phyloP scores from a whole-genome alignment of 2,797 vertebrate genomes.

The Sphenodon punctatus region DNA sequence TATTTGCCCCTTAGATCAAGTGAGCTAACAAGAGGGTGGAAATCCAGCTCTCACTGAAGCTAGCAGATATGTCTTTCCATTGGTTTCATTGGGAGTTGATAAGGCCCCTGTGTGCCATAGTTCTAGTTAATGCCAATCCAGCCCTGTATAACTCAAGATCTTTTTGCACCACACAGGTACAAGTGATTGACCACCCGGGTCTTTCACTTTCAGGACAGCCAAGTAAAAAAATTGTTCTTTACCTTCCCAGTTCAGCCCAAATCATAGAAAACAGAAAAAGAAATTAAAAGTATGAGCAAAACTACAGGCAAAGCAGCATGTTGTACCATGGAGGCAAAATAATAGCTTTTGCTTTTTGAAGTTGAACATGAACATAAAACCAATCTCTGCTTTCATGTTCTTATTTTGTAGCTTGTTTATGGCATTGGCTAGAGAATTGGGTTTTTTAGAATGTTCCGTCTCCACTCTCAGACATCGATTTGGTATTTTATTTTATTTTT shows the following conservation, averaged over 20 bases:
- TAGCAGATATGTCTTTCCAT: background rate
- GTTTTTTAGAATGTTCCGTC: background rate
- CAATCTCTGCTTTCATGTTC: background rate
- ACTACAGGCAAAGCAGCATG: background rate
- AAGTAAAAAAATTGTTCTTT: background rate
- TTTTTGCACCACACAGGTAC: background rate
- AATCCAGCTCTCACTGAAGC: background rate
- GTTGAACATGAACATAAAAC: background rate
- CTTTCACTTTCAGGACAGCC: background rate
- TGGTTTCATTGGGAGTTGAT: background rate
- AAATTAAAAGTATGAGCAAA: background rate
- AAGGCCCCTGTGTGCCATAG: background rate
- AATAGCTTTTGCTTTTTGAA: background rate
- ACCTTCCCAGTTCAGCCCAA: background rate
- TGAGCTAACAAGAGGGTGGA: too few relatives aligned
- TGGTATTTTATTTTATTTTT: background rate
- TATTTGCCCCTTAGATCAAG: too few relatives aligned
- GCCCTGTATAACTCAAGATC: fast-evolving
- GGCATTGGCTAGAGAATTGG: background rate
- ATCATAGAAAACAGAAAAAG: background rate
- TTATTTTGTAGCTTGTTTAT: background rate
- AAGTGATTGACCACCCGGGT: background rate
- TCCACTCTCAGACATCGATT: background rate
- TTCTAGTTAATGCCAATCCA: background rate
- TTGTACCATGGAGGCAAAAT: background rate